Evolutionary conservation across 2,797 vertebrate genomes (phyloP).

Genomic region (Apodemus agrarius): DNA sequence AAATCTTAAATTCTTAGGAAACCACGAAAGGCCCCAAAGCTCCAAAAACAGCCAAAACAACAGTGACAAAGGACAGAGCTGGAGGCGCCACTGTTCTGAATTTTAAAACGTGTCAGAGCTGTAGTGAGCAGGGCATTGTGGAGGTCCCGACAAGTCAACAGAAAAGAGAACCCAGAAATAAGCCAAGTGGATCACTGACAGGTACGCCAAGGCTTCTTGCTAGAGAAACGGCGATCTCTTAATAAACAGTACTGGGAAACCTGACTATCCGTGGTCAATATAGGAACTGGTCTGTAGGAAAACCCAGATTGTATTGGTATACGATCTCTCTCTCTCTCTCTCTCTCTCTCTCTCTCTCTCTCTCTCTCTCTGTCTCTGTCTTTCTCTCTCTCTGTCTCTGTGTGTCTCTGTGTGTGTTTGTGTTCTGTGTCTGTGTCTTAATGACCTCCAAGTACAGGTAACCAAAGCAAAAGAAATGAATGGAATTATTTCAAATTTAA

Average conservation of each 20-base stretch:
- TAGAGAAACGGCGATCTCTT: neutral
- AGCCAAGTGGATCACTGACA: neutral
- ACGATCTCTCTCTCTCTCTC: too few relatives aligned
- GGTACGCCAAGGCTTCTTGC: neutral
- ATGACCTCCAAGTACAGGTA: neutral
- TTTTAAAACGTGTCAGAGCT: neutral
- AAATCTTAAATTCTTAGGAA: neutral
- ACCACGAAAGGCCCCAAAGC: neutral
- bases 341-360: neutral
- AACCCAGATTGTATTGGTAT: neutral
- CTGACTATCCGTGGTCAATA: neutral
- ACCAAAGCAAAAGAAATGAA: neutral
- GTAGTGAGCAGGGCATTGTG: neutral
- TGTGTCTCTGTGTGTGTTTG: neutral
- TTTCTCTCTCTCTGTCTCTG: too few relatives aligned
- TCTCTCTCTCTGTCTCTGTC: neutral
- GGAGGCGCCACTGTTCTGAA: neutral
- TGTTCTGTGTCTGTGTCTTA: neutral
- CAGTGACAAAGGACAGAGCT: neutral
- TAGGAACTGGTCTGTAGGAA: neutral
- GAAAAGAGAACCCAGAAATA: neutral
- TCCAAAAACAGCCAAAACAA: neutral
- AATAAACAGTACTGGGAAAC: neutral
- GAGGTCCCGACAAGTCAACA: neutral
- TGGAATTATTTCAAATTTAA: neutral